phyloP scores from a whole-genome alignment of 2,888 invertebrate species.

The Podabrus alpinus region DNA sequence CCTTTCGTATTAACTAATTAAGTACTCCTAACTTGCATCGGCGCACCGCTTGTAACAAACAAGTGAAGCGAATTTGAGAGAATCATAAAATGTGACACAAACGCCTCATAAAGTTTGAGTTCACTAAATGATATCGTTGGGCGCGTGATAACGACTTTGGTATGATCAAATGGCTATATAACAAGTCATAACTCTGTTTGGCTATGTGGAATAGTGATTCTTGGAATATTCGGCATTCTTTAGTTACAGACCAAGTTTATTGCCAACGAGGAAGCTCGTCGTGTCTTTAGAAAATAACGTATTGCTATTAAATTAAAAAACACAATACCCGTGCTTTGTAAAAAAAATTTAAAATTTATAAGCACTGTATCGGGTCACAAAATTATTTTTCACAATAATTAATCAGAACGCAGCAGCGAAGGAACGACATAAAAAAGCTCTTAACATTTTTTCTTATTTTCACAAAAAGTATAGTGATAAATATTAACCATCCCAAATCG shows the following conservation, averaged over 20 bases:
- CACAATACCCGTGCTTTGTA: not conserved
- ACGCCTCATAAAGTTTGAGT: conserved; percentile 39
- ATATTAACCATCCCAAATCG: not conserved
- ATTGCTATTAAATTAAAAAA: not conserved
- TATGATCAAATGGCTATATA: conserved; percentile 52
- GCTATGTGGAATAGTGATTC: conserved; percentile 53
- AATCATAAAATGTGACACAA: conserved; percentile 33
- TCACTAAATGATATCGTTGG: conserved; percentile 51
- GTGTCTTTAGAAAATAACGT: conserved; percentile 35
- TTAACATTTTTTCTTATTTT: not conserved
- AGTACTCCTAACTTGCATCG: conserved; percentile 9
- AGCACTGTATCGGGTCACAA: not conserved
- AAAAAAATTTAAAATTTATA: not conserved
- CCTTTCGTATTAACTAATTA: conserved; percentile 26
- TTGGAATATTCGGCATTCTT: conserved; percentile 49
- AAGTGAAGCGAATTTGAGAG: conserved; percentile 15
- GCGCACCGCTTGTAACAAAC: conserved; percentile 1
- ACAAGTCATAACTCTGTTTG: conserved; percentile 54
- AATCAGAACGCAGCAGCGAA: not conserved
- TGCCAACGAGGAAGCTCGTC: conserved; percentile 36
- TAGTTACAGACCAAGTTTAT: conserved; percentile 45
- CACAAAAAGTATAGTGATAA: not conserved
- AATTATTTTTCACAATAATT: not conserved
- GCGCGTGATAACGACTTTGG: conserved; percentile 45
- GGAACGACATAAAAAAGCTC: not conserved